Percentiles rank a stretch among this genome's conserved stretches.
These are phyloP conservation scores for Petrosia ficiformis DNA, from an alignment of 37 sponge, comb jelly and placozoan genomes.

Conservation along the genomic window DNA sequence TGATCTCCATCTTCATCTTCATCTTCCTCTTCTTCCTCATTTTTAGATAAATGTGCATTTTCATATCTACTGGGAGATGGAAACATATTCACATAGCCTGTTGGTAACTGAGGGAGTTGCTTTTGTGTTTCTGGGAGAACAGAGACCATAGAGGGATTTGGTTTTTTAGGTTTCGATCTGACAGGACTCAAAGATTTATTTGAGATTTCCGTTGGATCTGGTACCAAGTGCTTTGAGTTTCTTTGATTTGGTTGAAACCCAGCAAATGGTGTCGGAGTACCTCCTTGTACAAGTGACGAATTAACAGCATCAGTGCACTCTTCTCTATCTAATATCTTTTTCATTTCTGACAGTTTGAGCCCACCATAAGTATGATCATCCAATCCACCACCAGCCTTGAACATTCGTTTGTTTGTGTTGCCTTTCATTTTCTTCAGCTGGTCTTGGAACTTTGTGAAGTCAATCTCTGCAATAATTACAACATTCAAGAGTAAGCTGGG, in stretches of 20 bases:
- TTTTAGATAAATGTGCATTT: not conserved
- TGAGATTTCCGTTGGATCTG: not conserved
- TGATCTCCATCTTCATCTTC: constrained; percentile 8
- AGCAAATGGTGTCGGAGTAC: not conserved
- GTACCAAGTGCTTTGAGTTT: too few species aligned
- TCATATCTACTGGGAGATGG: not conserved
- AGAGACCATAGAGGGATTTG: not conserved
- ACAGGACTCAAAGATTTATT: not conserved
- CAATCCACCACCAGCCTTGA: not conserved
- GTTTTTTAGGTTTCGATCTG: not conserved
- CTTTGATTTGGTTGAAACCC: too few species aligned
- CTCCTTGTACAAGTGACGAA: not conserved
- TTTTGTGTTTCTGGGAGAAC: not conserved
- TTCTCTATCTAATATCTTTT: not conserved
- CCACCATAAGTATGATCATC: not conserved
- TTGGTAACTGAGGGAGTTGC: not conserved
- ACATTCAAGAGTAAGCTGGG: too few species aligned
- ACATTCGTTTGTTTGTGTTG: not conserved
- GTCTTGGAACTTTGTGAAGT: not conserved
- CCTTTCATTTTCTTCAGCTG: not conserved
- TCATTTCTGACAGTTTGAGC: not conserved
- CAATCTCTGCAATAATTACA: not conserved
- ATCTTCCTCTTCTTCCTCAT: not conserved
- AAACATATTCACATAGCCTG: not conserved
- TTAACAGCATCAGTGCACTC: not conserved